These are phyloP conservation scores for Rallus limicola DNA, from an alignment of 2,113 vertebrate genomes.

Conservation along the genomic window DNA sequence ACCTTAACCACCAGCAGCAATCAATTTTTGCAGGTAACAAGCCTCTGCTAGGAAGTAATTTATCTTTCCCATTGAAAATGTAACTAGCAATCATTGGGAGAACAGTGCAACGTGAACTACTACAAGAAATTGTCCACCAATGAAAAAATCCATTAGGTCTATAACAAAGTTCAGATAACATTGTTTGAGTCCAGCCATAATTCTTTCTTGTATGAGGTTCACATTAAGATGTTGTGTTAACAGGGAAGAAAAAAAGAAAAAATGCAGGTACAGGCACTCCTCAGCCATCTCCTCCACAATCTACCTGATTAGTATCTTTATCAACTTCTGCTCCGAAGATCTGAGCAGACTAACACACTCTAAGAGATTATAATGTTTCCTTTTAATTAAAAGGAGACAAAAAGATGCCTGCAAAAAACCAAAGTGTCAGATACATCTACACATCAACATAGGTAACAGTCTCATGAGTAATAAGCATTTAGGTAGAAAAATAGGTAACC, in stretches of 20 bases:
- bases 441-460: not conserved
- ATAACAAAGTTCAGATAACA: constrained; percentile 60
- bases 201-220: constrained; percentile 23
- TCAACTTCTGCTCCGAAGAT: not conserved
- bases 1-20: constrained; percentile 28
- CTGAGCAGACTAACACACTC: not conserved
- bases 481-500: not conserved
- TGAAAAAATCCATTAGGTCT: constrained; percentile 58
- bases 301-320: not conserved
- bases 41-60: constrained; percentile 27
- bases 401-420: not conserved
- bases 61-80: constrained; percentile 48
- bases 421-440: not conserved
- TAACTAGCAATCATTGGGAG: constrained; percentile 35
- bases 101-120: constrained; percentile 36
- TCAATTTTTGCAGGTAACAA: constrained; percentile 51
- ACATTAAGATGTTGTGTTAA: constrained; percentile 24
- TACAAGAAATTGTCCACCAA: constrained; percentile 34
- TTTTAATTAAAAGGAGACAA: not conserved
- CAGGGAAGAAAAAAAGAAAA: not conserved
- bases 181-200: constrained; percentile 51
- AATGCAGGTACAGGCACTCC: not conserved
- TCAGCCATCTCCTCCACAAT: not conserved
- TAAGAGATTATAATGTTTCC: not conserved
- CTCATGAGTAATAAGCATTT: not conserved